Evolutionary conservation across 2,797 vertebrate species (phyloP).

Genomic region (Ateles fusciceps): DNA sequence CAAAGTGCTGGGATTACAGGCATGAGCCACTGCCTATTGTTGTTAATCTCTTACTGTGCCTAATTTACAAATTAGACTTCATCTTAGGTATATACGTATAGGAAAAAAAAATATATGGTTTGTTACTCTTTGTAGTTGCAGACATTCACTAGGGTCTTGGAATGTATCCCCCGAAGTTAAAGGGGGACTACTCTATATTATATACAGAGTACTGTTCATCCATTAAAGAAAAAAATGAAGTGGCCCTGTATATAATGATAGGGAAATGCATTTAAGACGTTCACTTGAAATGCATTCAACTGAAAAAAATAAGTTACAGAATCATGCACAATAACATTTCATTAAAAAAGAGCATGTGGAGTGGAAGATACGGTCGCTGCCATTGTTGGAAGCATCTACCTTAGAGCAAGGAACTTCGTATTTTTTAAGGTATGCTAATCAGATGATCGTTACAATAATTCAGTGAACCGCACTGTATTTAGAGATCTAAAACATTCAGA

Average conservation of each 20-base stretch:
- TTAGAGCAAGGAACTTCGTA: not conserved
- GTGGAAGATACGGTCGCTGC: not conserved
- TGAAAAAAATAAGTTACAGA: not conserved
- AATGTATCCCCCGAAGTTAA: not conserved
- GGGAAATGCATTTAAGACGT: not conserved
- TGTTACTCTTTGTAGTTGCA: not conserved
- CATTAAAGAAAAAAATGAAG: not conserved
- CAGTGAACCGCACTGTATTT: conserved; percentile 51
- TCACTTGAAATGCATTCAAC: not conserved
- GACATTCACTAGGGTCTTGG: not conserved
- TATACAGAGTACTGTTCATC: not conserved
- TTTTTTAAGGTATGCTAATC: conserved; percentile 59
- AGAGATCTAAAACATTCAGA: conserved; percentile 57
- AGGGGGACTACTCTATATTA: not conserved
- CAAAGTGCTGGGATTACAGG: no score
- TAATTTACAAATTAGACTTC: not conserved
- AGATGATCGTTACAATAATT: conserved; percentile 57
- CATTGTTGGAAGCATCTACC: conserved; percentile 14
- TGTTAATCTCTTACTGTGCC: not conserved
- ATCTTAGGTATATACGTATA: not conserved
- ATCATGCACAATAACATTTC: not conserved
- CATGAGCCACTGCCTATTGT: no score
- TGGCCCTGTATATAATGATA: not conserved
- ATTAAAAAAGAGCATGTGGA: not conserved
- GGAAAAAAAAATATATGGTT: not conserved